Evolutionary conservation across 2,797 vertebrate species (phyloP).

Genomic region (Rallus crepitans): DNA sequence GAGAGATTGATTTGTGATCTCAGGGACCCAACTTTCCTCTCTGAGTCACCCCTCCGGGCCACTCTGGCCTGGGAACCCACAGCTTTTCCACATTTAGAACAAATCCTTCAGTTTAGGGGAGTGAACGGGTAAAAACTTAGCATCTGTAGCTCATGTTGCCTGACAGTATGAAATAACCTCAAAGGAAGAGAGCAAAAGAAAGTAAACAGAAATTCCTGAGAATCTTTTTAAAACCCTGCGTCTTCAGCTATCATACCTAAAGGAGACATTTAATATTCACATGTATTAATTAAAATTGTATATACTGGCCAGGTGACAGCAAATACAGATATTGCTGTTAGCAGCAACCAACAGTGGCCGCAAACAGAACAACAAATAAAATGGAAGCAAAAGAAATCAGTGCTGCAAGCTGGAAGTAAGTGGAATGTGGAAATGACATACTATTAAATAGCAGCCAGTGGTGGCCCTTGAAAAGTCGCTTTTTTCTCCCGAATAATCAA

Average conservation of each 20-base stretch:
- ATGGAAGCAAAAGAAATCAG: not conserved
- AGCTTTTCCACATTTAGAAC: not conserved
- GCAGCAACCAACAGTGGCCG: not conserved
- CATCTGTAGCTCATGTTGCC: not conserved
- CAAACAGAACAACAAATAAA: not conserved
- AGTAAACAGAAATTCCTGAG: not conserved
- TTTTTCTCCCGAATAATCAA: slow-evolving; percentile 37
- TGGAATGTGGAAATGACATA: not conserved
- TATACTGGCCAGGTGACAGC: not conserved
- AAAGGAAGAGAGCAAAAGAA: not conserved
- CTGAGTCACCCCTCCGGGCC: not conserved
- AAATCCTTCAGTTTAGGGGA: not conserved
- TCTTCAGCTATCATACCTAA: not conserved
- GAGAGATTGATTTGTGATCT: not conserved
- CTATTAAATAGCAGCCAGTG: not conserved
- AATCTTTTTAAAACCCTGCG: not conserved
- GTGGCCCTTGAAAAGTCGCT: slow-evolving; percentile 9
- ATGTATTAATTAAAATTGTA: not conserved
- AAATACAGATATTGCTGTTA: not conserved
- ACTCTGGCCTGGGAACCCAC: not conserved
- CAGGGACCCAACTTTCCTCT: not conserved
- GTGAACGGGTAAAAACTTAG: not conserved
- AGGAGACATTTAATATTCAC: not conserved
- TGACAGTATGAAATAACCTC: not conserved
- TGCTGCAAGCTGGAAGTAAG: not conserved